Evolutionary conservation across 2,888 invertebrate species (phyloP).

Genomic region (Stictocephala bisonia): DNA sequence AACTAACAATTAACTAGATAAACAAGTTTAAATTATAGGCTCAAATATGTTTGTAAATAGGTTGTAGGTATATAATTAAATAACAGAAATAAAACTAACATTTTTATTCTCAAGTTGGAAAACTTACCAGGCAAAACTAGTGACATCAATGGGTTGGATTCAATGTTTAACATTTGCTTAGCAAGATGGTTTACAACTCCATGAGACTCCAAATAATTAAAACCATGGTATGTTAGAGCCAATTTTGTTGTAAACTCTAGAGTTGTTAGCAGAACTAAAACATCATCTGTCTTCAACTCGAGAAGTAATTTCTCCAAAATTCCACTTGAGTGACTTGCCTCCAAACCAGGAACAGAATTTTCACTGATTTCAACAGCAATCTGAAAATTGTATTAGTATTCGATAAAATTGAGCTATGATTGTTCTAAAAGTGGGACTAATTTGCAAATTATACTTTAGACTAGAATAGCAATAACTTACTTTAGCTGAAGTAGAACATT

Average conservation of each 20-base stretch:
- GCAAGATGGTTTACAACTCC: slow-evolving; percentile 75
- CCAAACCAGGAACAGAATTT: slow-evolving; percentile 71
- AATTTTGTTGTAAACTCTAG: slow-evolving; percentile 81
- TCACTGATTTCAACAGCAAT: slow-evolving; percentile 74
- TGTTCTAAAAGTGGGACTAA: slow-evolving; percentile 1
- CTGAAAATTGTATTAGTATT: slow-evolving; percentile 63
- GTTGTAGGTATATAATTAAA: too few species aligned
- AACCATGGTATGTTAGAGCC: slow-evolving; percentile 77
- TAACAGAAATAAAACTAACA: too few species aligned
- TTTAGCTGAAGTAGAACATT: background rate
- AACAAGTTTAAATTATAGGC: too few species aligned
- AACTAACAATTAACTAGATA: too few species aligned
- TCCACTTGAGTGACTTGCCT: slow-evolving; percentile 70
- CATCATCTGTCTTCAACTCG: slow-evolving; percentile 77
- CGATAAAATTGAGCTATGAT: background rate
- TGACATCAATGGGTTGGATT: slow-evolving; percentile 71
- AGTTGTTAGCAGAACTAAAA: slow-evolving; percentile 82
- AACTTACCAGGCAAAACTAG: slow-evolving; percentile 76
- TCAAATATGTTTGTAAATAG: too few species aligned
- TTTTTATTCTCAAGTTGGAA: too few species aligned
- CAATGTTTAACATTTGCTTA: slow-evolving; percentile 70
- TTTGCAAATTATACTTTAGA: background rate
- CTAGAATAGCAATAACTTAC: too few species aligned
- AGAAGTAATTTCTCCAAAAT: slow-evolving; percentile 75
- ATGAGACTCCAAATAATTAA: slow-evolving; percentile 76